phyloP scores from a whole-genome alignment of 2,113 vertebrate genomes.

The Phrynocephalus versicolor region DNA sequence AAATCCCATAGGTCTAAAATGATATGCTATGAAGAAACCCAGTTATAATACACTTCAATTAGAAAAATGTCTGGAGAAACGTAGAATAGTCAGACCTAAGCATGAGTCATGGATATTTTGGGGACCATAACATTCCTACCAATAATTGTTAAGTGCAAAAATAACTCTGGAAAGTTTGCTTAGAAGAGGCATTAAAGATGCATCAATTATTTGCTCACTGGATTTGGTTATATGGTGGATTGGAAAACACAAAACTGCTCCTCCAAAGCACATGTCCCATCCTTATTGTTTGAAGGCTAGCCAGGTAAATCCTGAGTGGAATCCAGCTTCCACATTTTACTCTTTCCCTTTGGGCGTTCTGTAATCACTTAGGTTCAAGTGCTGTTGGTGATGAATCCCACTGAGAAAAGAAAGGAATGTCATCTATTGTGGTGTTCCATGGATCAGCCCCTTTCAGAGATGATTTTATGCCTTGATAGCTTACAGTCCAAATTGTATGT shows the following conservation, averaged over 20 bases:
- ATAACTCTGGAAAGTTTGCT: neutral
- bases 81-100: neutral
- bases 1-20: neutral
- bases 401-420: neutral
- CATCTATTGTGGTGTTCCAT: fast-evolving
- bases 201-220: neutral
- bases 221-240: neutral
- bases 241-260: neutral
- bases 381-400: neutral
- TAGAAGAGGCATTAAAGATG: neutral
- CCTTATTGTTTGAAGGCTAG: neutral
- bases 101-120: neutral
- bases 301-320: neutral
- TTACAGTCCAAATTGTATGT: neutral
- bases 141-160: neutral
- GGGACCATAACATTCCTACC: neutral
- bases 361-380: neutral
- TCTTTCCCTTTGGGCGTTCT: neutral
- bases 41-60: neutral
- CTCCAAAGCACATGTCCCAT: neutral
- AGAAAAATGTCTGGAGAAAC: neutral
- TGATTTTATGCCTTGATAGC: constrained; percentile 2
- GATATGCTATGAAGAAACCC: neutral
- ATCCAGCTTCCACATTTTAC: neutral
- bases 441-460: neutral